Percentiles rank a stretch among this genome's conserved stretches.
These are phyloP conservation scores for Leptonema lineaticorne DNA, from an alignment of 1,140 invertebrate species.

Conservation along the genomic window DNA sequence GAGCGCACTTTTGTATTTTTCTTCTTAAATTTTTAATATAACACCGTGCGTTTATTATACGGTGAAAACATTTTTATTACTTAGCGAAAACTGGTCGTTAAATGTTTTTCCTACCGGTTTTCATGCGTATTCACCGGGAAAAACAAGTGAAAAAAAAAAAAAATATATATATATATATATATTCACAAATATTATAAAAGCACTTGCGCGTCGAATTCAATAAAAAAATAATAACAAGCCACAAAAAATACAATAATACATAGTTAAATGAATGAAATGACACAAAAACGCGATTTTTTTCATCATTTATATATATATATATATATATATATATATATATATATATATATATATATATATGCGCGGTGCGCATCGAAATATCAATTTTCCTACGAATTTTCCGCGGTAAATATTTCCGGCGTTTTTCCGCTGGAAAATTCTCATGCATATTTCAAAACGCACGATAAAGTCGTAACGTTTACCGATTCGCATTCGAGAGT, in stretches of 20 bases:
- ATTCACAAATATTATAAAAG: too few relatives aligned
- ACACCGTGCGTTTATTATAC: conserved; percentile 13
- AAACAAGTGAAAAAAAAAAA: too few relatives aligned
- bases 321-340: too few relatives aligned
- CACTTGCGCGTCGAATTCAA: too few relatives aligned
- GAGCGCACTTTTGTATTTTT: not conserved
- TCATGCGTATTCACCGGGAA: not conserved
- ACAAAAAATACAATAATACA: too few relatives aligned
- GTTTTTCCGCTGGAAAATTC: not conserved
- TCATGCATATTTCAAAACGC: not conserved
- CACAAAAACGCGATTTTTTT: conserved; percentile 9
- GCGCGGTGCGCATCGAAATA: not conserved
- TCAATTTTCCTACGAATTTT: not conserved
- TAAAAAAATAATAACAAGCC: too few relatives aligned
- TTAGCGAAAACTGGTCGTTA: conserved; percentile 14
- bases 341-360: too few relatives aligned
- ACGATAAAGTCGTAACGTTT: too few relatives aligned
- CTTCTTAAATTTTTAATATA: conserved; percentile 24
- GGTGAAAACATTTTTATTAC: conserved; percentile 30
- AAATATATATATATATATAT: too few relatives aligned
- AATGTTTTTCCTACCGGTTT: conserved; percentile 4
- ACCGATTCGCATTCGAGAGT: too few relatives aligned
- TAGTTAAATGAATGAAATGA: conserved; percentile 4
- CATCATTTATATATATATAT: too few relatives aligned
- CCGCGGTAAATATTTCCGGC: not conserved